Base-by-base conservation (phyloP, 1,140 invertebrate species). In the Nebria ingens region DNA sequence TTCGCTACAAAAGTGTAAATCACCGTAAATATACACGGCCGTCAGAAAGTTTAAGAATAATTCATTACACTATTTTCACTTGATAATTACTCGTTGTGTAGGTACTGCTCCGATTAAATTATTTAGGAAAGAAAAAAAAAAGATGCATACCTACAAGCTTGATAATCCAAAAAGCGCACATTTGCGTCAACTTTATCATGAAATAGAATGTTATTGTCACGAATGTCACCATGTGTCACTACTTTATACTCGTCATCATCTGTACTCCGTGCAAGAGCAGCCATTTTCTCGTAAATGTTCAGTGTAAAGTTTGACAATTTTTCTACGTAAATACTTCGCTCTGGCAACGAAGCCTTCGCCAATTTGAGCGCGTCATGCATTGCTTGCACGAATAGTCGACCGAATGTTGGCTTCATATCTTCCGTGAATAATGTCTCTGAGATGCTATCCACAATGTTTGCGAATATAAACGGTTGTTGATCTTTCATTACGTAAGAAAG, bases 191-290 rank as follows among this genome's bases (percentile, higher is more conserved):
- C 17, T 17, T 45, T 17, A 45, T 45, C 9, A 12, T 17, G 40
- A 9, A 45, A 19, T 15, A 57, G 20, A 6, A 57, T 57, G 23
- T 57, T 57, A 54, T 51, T 54, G 2, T 51, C 29, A 38, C 56
- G 42, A n/a, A 57, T 29, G 21, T 57, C 56, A 6, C 56, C 56
- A 34, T 57, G 56, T 13, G 38, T 57, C 13, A 57, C 23, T 2
- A 57, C 56, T 4, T 25, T 20, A 17, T 54, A 40, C 20, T 21
- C 15, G 22, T 42, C 40, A 38, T 25, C 56, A 13, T 17, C 50
- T 20, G 25, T 50, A 23, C 45, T 20, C 17, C 13, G 13, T 23
- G 22, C 22, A 20, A 49, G 15, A 6, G 1, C 2, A 2, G 21
- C 23, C 42, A 55, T 49, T 15, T 51, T 45, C 6, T 56, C 25